Evolutionary conservation across 2,113 vertebrate genomes (phyloP).

Genomic region (Vimba vimba): DNA sequence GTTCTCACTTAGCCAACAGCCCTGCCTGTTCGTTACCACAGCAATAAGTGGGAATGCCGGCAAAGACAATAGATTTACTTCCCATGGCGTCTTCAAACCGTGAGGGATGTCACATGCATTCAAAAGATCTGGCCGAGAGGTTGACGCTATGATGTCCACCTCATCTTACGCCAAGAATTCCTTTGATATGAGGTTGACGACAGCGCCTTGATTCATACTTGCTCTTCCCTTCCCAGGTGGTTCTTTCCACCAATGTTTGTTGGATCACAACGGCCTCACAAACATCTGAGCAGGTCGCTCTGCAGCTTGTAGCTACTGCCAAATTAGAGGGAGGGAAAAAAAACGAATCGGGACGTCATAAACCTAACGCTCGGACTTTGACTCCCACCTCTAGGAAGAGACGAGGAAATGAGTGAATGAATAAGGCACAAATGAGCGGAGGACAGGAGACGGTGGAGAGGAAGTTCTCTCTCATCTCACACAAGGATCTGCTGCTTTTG

Average conservation of each 20-base stretch:
- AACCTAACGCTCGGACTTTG: constrained; percentile 14
- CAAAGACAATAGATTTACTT: constrained; percentile 56
- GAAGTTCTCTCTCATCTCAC: constrained; percentile 62
- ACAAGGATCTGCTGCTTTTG: constrained; percentile 74
- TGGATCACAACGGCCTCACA: constrained; percentile 33
- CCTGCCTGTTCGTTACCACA: constrained; percentile 42
- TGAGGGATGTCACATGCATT: constrained; percentile 29
- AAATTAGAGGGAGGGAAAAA: not conserved
- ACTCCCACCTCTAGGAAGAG: constrained; percentile 46
- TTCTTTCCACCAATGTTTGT: constrained; percentile 37
- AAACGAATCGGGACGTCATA: constrained; percentile 7
- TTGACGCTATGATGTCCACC: constrained; percentile 31
- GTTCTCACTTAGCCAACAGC: constrained; percentile 33
- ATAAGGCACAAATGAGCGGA: constrained; percentile 49
- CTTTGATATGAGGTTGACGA: constrained; percentile 48
- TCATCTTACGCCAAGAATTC: constrained; percentile 45
- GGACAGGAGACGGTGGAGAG: constrained; percentile 40
- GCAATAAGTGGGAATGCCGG: constrained; percentile 43
- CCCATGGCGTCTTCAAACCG: constrained; percentile 37
- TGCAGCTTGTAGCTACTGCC: constrained; percentile 21
- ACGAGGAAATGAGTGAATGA: constrained; percentile 62
- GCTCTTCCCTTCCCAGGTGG: constrained; percentile 26
- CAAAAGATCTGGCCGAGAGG: constrained; percentile 20
- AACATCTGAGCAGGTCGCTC: constrained; percentile 22
- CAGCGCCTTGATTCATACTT: constrained; percentile 45